Percentiles rank a stretch among this genome's conserved stretches.
phyloP scores from a whole-genome alignment of 2,797 vertebrate species.

The Sylvia borin region DNA sequence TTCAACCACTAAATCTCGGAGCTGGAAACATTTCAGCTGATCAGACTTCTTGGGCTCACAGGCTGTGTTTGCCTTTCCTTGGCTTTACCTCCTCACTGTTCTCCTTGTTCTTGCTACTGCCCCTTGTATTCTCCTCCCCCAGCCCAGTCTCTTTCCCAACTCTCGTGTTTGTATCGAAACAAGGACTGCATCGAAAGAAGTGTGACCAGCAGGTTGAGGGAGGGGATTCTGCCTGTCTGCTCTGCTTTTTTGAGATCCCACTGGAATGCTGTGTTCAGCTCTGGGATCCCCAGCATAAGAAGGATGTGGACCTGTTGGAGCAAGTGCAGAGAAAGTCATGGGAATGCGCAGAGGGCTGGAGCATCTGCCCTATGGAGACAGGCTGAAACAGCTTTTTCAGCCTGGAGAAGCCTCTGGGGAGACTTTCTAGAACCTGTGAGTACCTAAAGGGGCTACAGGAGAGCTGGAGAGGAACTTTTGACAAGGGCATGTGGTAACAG shows the following conservation, averaged over 20 bases:
- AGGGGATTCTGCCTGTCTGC: neutral
- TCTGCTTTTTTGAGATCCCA: neutral
- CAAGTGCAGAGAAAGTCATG: neutral
- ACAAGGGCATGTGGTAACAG: neutral
- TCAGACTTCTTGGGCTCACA: neutral
- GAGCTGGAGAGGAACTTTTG: neutral
- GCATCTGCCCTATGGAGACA: neutral
- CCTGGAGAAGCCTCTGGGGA: neutral
- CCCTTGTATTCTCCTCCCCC: neutral
- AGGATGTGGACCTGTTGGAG: neutral
- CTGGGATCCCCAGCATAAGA: neutral
- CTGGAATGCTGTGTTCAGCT: neutral
- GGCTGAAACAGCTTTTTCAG: neutral
- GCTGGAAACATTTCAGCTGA: neutral
- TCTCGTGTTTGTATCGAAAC: neutral
- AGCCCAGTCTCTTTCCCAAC: neutral
- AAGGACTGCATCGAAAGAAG: neutral
- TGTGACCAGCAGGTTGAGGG: neutral
- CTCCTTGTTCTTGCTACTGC: neutral
- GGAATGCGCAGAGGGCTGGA: neutral
- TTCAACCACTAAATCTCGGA: neutral
- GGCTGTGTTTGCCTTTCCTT: neutral
- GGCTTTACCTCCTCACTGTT: neutral
- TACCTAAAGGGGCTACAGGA: neutral
- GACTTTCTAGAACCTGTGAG: neutral